These are phyloP conservation scores for Caligus rogercresseyi DNA, from an alignment of 1,140 invertebrate genomes.

Conservation along the genomic window DNA sequence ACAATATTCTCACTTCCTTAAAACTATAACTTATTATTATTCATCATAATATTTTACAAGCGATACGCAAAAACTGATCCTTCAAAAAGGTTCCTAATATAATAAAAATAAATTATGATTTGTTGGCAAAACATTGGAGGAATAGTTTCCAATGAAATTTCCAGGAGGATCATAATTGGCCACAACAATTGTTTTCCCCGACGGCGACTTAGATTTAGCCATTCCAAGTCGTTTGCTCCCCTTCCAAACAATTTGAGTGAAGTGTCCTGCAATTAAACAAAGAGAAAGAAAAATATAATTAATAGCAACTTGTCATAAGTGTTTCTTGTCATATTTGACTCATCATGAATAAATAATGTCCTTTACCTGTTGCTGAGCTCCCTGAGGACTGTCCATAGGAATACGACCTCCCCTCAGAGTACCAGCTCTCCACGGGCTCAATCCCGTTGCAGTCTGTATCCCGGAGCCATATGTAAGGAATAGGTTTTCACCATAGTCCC, in stretches of 20 bases:
- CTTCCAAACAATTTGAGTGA: conserved; percentile 61
- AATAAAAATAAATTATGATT: background rate
- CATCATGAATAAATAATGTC: background rate
- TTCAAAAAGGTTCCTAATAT: background rate
- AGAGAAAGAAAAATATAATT: conserved; percentile 11
- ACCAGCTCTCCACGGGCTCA: conserved; percentile 56
- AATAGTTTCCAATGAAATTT: conserved; percentile 52
- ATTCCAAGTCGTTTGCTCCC: conserved; percentile 49
- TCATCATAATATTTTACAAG: too few species aligned
- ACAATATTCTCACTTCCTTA: too few species aligned
- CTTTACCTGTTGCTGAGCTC: conserved; percentile 25
- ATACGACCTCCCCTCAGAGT: conserved; percentile 30
- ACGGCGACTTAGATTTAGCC: conserved; percentile 39
- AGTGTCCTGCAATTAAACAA: conserved; percentile 37
- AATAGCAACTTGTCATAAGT: background rate
- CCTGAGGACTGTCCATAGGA: conserved; percentile 27
- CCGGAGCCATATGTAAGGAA: conserved; percentile 53
- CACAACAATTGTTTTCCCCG: conserved; percentile 53
- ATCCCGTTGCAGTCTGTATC: conserved; percentile 46
- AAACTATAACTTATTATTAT: too few species aligned
- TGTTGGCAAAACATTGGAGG: conserved; percentile 39
- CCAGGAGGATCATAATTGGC: conserved; percentile 71
- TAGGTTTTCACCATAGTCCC: conserved; percentile 55
- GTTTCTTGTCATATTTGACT: background rate
- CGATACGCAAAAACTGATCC: too few species aligned